Percentiles rank a stretch among this genome's conserved stretches.
Evolutionary conservation across 1,140 invertebrate genomes (phyloP).

Genomic region (Acarapis woodi): DNA sequence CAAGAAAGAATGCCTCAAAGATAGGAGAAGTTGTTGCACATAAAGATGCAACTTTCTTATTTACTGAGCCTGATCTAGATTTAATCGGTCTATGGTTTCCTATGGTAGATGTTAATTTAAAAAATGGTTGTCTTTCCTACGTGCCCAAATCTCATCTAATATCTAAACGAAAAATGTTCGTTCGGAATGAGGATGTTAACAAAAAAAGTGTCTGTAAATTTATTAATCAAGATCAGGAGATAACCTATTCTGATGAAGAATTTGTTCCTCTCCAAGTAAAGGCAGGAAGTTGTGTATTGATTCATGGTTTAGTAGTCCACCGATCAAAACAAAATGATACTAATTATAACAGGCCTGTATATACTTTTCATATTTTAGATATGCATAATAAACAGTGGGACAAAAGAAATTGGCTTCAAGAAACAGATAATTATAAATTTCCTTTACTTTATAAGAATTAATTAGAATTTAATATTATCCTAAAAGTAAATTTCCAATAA

Average conservation of each 20-base stretch:
- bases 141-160: slow-evolving; percentile 62
- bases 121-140: slow-evolving; percentile 86
- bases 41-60: slow-evolving; percentile 41
- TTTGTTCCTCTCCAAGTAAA: slow-evolving; percentile 46
- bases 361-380: slow-evolving; percentile 83
- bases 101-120: slow-evolving; percentile 26
- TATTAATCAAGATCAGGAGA: slow-evolving; percentile 23
- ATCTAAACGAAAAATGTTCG: slow-evolving; percentile 17
- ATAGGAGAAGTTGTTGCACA: slow-evolving; percentile 57
- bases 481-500: background rate
- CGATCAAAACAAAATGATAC: slow-evolving; percentile 62
- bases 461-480: background rate
- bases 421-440: slow-evolving; percentile 10
- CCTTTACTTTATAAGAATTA: slow-evolving; percentile 8
- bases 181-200: slow-evolving; percentile 30
- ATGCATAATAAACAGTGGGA: slow-evolving; percentile 31
- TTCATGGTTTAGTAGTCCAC: slow-evolving; percentile 77
- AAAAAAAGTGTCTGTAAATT: background rate
- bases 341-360: slow-evolving; percentile 50
- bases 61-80: slow-evolving; percentile 15
- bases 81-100: slow-evolving; percentile 24
- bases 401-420: slow-evolving; percentile 24
- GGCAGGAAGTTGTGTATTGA: slow-evolving; percentile 55
- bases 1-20: too few relatives aligned
- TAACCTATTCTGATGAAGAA: slow-evolving; percentile 36